Conservation (phyloP, 1,140 invertebrate genomes). For the Ips nitidus region DNA sequence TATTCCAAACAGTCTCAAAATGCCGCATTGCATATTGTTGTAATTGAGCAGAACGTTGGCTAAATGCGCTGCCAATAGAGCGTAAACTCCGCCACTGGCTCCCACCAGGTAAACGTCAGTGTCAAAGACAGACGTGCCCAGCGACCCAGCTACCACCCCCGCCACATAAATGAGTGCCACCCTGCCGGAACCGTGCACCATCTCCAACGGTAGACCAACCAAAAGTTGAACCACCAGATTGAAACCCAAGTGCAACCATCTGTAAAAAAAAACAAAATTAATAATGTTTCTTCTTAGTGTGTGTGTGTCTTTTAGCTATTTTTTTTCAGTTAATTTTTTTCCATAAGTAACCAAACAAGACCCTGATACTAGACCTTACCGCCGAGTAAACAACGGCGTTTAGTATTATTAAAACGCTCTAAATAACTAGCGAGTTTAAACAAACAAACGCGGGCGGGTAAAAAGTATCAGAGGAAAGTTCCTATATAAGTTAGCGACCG, state of each 20-base stretch:
- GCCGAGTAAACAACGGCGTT: too few relatives aligned
- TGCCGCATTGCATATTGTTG: slow-evolving; percentile 94
- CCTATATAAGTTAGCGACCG: neutral
- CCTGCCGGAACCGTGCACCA: slow-evolving; percentile 92
- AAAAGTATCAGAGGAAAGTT: slow-evolving; percentile 3
- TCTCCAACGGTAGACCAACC: slow-evolving; percentile 91
- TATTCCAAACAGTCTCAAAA: slow-evolving; percentile 84
- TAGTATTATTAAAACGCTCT: neutral
- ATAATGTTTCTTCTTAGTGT: neutral
- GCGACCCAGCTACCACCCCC: slow-evolving; percentile 88
- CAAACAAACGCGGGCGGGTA: neutral
- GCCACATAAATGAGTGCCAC: slow-evolving; percentile 92
- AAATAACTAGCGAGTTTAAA: neutral
- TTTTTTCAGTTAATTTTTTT: too few relatives aligned
- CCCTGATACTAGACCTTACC: too few relatives aligned
- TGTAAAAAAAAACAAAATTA: slow-evolving; percentile 54
- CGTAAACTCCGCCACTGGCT: slow-evolving; percentile 93
- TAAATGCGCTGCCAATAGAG: slow-evolving; percentile 89
- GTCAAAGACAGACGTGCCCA: slow-evolving; percentile 94
- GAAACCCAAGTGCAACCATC: slow-evolving; percentile 93
- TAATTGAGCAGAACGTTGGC: slow-evolving; percentile 95
- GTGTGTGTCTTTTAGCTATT: neutral
- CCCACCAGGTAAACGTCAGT: slow-evolving; percentile 91
- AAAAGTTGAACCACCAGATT: slow-evolving; percentile 90
- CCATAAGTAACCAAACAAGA: too few relatives aligned